Percentiles rank a stretch among this genome's conserved stretches.
phyloP scores from a whole-genome alignment of 1,140 invertebrate genomes.

The Musca domestica region DNA sequence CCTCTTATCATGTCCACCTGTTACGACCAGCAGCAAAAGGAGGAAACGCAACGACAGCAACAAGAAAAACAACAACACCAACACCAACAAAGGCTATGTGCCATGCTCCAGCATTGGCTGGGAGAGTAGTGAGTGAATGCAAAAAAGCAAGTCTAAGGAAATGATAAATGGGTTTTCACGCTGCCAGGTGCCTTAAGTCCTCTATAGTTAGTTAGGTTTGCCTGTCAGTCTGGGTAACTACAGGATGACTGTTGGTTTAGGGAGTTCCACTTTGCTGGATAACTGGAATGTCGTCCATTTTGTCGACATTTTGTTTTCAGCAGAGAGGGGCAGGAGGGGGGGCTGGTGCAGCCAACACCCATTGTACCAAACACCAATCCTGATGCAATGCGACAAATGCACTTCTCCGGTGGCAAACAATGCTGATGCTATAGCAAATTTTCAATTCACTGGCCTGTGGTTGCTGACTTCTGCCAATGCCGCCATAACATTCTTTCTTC shows the following conservation, averaged over 20 bases:
- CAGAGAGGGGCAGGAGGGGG: no score
- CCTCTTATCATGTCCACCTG: constrained; percentile 21
- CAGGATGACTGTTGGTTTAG: not conserved
- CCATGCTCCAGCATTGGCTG: no score
- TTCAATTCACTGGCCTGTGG: constrained; percentile 15
- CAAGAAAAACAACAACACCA: no score
- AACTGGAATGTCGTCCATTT: not conserved
- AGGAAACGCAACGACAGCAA: not conserved
- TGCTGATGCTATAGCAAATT: constrained; percentile 18
- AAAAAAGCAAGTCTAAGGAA: constrained; percentile 14
- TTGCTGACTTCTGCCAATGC: constrained; percentile 8
- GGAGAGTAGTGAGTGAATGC: not conserved
- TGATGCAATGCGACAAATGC: constrained; percentile 22
- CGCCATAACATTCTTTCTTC: no score
- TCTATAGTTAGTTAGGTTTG: constrained; percentile 17
- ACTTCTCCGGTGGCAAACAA: constrained; percentile 19
- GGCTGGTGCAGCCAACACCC: not conserved
- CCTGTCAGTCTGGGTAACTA: not conserved
- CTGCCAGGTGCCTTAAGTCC: constrained; percentile 19
- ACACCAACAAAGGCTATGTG: no score
- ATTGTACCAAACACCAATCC: not conserved
- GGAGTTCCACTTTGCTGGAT: not conserved
- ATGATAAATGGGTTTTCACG: constrained; percentile 19
- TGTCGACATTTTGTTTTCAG: no score
- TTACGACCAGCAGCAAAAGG: constrained; percentile 1